phyloP scores from a whole-genome alignment of 2,888 invertebrate species.

The Amaurobius ferox region DNA sequence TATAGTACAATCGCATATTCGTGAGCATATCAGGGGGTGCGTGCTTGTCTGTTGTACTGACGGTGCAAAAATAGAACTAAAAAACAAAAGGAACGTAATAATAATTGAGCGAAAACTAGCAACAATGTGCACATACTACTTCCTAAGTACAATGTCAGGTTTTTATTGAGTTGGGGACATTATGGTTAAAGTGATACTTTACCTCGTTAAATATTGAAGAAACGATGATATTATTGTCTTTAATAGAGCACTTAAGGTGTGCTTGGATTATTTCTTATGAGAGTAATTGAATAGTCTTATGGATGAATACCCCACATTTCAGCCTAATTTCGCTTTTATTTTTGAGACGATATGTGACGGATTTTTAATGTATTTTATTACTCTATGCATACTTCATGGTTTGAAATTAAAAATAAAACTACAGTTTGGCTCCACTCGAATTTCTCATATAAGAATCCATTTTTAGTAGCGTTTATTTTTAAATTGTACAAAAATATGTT shows the following conservation, averaged over 20 bases:
- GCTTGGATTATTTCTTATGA: neutral
- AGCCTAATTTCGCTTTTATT: too few species aligned
- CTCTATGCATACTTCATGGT: too few species aligned
- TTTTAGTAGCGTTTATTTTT: too few species aligned
- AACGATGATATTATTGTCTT: neutral
- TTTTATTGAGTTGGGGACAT: neutral
- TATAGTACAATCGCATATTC: neutral
- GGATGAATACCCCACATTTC: too few species aligned
- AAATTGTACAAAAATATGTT: too few species aligned
- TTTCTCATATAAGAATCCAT: too few species aligned
- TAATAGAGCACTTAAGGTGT: neutral
- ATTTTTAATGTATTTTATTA: too few species aligned
- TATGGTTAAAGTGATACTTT: neutral
- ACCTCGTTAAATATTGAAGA: slow-evolving; percentile 1
- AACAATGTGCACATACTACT: too few species aligned
- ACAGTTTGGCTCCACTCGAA: too few species aligned
- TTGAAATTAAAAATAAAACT: too few species aligned
- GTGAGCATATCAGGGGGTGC: neutral
- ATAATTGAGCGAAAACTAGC: neutral
- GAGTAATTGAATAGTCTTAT: neutral
- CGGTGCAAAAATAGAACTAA: neutral
- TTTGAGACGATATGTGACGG: too few species aligned
- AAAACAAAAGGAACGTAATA: neutral
- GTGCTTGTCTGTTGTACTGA: neutral
- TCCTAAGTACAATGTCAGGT: too few species aligned